Evolutionary conservation across 1,140 invertebrate species (phyloP), one percentile per base, ranked within the genome.

Genomic region (Cotesia vestalis): DNA sequence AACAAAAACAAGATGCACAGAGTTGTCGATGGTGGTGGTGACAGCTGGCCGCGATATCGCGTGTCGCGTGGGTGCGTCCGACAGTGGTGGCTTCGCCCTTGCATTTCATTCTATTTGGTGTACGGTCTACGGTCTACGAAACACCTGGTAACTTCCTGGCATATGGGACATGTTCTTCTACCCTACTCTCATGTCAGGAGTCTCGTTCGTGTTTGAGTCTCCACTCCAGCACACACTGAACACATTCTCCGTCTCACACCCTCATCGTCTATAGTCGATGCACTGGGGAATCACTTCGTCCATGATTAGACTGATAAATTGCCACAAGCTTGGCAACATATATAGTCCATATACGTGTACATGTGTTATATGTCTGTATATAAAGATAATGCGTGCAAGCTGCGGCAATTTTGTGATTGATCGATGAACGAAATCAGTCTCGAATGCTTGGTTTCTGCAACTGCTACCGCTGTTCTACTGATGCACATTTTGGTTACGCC

Each of bases 221-320:
- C 38, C 38, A 4, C 36, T 34, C 36, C 27, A 27, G 6, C 40
- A 46, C 40, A 46, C 40, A 46, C 40, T 8, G 11, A 46, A 46
- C 11, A 52, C 52, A 35, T 35, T 38, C 38, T 60, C 61, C 9
- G 55, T 66, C 64, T 61, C 60, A 60, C 60, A 34, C 46, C 20
- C 55, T 51, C 62, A 38, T 69, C 17, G 34, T 34, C 68, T 55
- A 70, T 70, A 64, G 14, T 66, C 35, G 40, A 53, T 64, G 61
- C 78, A 69, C 64, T 69, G 12, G 74, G 75, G 76, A 78, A 77
- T 77, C 77, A 75, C 70, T 78, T 81, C 77, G 77, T 80, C 73
- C 74, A 57, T 77, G 80, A 81, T 82, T 82, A 80, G 81, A 78
- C 78, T 76, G 78, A 83, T 78, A 79, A 82, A 84, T 80, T 81